phyloP scores from a whole-genome alignment of 53 echinoderm and acorn worm species.

The Astropecten irregularis region DNA sequence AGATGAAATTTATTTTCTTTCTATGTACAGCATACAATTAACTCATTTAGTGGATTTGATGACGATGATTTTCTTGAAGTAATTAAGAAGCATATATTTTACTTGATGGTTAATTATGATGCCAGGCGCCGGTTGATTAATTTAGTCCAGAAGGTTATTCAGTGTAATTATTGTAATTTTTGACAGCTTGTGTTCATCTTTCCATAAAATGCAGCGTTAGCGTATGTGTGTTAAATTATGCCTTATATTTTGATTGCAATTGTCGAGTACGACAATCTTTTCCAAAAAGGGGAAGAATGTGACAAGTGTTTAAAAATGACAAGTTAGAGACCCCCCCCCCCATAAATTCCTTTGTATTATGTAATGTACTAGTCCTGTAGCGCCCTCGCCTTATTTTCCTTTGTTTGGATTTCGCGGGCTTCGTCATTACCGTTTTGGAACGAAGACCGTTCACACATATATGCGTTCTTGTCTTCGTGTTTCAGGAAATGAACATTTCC shows the following conservation, averaged over 20 bases:
- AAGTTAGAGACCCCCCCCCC: neutral
- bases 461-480: no score
- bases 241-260: neutral
- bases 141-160: no score
- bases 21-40: no score
- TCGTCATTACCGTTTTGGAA: neutral
- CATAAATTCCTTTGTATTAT: neutral
- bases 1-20: no score
- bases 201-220: neutral
- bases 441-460: neutral
- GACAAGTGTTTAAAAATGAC: neutral
- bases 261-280: neutral
- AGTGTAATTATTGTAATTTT: neutral
- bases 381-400: neutral
- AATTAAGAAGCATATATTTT: no score
- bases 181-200: neutral
- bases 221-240: neutral
- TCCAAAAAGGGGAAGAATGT: conserved; percentile 9
- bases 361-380: neutral
- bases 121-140: no score
- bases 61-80: no score
- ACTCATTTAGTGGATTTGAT: no score
- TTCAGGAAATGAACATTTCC: no score
- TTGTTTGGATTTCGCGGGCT: no score
- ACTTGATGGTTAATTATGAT: no score